Evolutionary conservation across 2,797 vertebrate species (phyloP), one percentile per base, ranked within the genome.

Genomic region (Xiphophorus birchmanni): DNA sequence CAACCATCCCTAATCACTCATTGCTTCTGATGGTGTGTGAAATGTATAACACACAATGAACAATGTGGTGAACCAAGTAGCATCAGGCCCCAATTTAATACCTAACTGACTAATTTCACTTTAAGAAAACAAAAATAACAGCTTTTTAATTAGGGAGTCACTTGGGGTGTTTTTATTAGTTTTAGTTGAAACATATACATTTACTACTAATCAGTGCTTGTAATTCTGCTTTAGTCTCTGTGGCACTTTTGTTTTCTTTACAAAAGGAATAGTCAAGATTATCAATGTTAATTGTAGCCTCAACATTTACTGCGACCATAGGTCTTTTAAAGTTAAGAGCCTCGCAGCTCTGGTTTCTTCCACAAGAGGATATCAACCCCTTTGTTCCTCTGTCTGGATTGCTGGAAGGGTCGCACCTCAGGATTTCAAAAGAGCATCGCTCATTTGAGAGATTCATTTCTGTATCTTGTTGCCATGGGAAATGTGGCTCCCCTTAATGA

Each of bases 401-500:
- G 65, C 74, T 75, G 71, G 65, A 63, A 77, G 63, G 73, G 76
- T 74, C 11, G 17, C 50, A 56, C 71, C 72, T 80, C 60, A 23
- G 15, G 67, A 75, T 80, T 86, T 81, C 21, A 75, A 50, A 81
- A 77, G 72, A 87, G 58, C 77, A 84, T 2, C 78, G 63, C 40
- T 73, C 26, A 71, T 81, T 79, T 71, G 75, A 35, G 8, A 69
- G 86, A 86, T 80, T 87, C n/a, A 75, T 81, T 73, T 83, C 77
- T 81, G 82, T 74, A 82, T 82, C 69, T 75, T 77, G 82, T 89
- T 88, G 67, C 81, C 80, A 84, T 81, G 80, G 82, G 74, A 77
- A 88, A 85, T 47, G 60, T 47, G 78, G 67, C 45, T 74, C 74
- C 63, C 54, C 63, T 48, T 72, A 78, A 88, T 77, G 82, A 86